Evolutionary conservation across 2,888 invertebrate genomes (phyloP).

Genomic region (Tetragonisca angustula): DNA sequence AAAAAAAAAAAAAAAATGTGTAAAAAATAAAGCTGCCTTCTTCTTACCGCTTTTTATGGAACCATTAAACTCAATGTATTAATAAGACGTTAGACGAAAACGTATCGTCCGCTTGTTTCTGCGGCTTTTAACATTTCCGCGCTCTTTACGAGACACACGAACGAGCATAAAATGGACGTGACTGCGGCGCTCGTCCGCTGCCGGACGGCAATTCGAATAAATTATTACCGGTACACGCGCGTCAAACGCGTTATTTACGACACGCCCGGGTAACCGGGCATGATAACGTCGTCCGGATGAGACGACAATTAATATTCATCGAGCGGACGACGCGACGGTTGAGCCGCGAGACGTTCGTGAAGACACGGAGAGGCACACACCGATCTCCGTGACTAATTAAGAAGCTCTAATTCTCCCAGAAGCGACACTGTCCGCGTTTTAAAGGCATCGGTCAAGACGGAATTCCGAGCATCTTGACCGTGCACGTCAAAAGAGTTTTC

Average conservation of each 20-base stretch:
- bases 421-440: constrained; percentile 19
- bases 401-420: constrained; percentile 45
- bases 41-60: neutral
- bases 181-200: neutral
- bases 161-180: constrained; percentile 4
- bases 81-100: neutral
- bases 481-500: no score
- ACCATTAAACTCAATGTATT: neutral
- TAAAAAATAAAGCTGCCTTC: no score
- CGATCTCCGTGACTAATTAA: constrained; percentile 55
- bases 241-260: constrained; percentile 14
- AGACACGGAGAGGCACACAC: neutral
- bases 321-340: neutral
- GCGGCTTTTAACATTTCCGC: neutral
- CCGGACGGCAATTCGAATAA: neutral
- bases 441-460: constrained; percentile 38
- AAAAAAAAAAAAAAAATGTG: no score
- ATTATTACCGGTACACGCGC: constrained; percentile 1
- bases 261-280: neutral
- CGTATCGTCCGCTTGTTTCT: neutral
- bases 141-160: constrained; percentile 4
- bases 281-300: constrained; percentile 42
- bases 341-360: neutral
- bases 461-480: no score
- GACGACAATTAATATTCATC: constrained; percentile 47